Conservation (phyloP, 2,113 vertebrate species). For the Labrus mixtus region DNA sequence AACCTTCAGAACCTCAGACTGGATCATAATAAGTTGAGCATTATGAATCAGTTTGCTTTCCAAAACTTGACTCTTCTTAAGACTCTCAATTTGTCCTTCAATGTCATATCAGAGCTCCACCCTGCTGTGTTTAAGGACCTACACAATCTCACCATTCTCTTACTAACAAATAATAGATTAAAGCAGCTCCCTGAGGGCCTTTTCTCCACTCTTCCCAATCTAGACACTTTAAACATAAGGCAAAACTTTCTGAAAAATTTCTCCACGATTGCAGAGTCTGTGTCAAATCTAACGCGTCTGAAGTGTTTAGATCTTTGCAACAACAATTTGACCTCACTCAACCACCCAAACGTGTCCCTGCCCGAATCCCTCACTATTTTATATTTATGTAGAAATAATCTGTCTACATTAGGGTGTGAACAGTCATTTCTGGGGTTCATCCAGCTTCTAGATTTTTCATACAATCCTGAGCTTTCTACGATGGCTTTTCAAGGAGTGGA, state of each 20-base stretch:
- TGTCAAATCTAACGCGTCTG: slow-evolving; percentile 73
- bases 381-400: slow-evolving; percentile 77
- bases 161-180: slow-evolving; percentile 74
- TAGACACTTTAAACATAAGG: slow-evolving; percentile 68
- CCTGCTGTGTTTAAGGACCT: slow-evolving; percentile 68
- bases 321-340: slow-evolving; percentile 78
- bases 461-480: slow-evolving; percentile 63
- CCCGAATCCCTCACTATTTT: slow-evolving; percentile 62
- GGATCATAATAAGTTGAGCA: slow-evolving; percentile 70
- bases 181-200: slow-evolving; percentile 53
- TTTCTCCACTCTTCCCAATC: slow-evolving; percentile 62
- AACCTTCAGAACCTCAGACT: slow-evolving; percentile 70
- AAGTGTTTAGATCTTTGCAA: slow-evolving; percentile 77
- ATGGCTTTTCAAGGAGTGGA: slow-evolving; percentile 70
- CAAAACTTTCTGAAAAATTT: slow-evolving; percentile 76
- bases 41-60: slow-evolving; percentile 78
- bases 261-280: slow-evolving; percentile 65
- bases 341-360: slow-evolving; percentile 69
- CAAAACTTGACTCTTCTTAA: slow-evolving; percentile 67
- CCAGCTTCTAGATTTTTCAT: slow-evolving; percentile 80
- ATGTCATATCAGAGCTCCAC: slow-evolving; percentile 70
- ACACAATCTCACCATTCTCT: slow-evolving; percentile 72
- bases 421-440: slow-evolving; percentile 65
- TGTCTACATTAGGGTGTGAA: slow-evolving; percentile 69
- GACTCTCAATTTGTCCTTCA: slow-evolving; percentile 78